phyloP scores from a whole-genome alignment of 1,140 invertebrate genomes.

The Drosophila quadrilineata region DNA sequence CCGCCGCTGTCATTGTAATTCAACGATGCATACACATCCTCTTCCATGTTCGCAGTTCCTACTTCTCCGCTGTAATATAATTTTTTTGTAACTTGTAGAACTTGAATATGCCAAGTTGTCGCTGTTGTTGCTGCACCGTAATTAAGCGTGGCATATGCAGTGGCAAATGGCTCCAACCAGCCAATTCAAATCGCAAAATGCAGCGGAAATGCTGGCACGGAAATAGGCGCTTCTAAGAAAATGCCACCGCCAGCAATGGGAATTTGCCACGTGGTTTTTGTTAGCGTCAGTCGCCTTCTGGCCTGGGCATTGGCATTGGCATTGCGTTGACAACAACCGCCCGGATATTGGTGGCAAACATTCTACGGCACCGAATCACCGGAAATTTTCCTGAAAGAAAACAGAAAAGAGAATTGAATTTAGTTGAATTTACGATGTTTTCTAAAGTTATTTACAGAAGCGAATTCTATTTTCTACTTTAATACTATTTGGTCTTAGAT shows the following conservation, averaged over 20 bases:
- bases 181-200: slow-evolving; percentile 56
- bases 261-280: slow-evolving; percentile 1
- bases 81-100: slow-evolving; percentile 13
- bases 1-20: slow-evolving; percentile 52
- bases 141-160: slow-evolving; percentile 63
- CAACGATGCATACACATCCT: slow-evolving; percentile 69
- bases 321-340: slow-evolving; percentile 25
- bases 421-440: too few relatives aligned
- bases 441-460: too few relatives aligned
- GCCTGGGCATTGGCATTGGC: slow-evolving; percentile 3
- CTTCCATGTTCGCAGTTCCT: slow-evolving; percentile 48
- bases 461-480: too few relatives aligned
- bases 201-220: slow-evolving; percentile 45
- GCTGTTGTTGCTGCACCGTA: slow-evolving; percentile 38
- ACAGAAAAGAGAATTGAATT: slow-evolving; percentile 15
- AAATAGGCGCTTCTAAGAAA: slow-evolving; percentile 11
- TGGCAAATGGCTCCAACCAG: slow-evolving; percentile 10
- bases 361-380: slow-evolving; percentile 67
- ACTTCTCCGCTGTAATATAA: not conserved
- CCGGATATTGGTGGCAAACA: slow-evolving; percentile 76
- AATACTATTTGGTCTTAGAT: too few relatives aligned
- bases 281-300: slow-evolving; percentile 3
- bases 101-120: not conserved
- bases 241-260: not conserved
- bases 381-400: slow-evolving; percentile 53